phyloP scores from a whole-genome alignment of 1,140 invertebrate species.

The Temnothorax curvispinosus region DNA sequence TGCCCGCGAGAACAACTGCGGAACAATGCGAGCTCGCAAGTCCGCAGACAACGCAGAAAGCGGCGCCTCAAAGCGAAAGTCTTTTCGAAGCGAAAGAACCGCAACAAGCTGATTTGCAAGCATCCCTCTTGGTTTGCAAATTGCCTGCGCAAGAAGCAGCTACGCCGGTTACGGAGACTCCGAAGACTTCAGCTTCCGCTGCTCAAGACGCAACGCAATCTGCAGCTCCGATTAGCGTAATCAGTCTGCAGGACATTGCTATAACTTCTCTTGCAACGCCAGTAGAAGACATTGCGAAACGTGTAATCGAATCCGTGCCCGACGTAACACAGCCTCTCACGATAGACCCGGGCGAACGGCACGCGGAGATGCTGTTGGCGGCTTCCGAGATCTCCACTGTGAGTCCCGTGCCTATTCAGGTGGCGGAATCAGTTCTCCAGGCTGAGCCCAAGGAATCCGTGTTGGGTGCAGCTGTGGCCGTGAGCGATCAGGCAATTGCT shows the following conservation, averaged over 20 bases:
- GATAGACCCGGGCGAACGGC: conserved; percentile 52
- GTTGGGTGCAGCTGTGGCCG: conserved; percentile 73
- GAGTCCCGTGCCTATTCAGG: conserved; percentile 82
- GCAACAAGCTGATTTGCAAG: background rate
- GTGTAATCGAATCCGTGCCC: background rate
- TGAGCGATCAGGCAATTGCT: conserved; percentile 78
- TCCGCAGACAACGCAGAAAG: background rate
- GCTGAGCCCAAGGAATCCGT: conserved; percentile 81
- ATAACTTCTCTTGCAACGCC: background rate
- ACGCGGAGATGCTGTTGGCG: conserved; percentile 56
- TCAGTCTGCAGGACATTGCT: background rate
- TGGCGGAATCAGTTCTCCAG: conserved; percentile 83
- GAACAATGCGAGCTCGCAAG: background rate
- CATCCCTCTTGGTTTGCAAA: background rate
- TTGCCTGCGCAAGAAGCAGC: background rate
- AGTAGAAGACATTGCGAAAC: background rate
- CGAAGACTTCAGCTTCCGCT: background rate
- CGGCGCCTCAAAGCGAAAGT: background rate
- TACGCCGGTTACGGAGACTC: background rate
- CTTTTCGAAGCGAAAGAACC: background rate
- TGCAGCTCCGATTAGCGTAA: background rate
- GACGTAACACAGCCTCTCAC: conserved; percentile 44
- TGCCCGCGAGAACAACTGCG: background rate
- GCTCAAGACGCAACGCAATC: background rate
- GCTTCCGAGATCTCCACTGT: conserved; percentile 63